Percentiles rank a stretch among this genome's conserved stretches.
Conservation (phyloP, 1,140 invertebrate species). For the Neodiprion virginianus region DNA sequence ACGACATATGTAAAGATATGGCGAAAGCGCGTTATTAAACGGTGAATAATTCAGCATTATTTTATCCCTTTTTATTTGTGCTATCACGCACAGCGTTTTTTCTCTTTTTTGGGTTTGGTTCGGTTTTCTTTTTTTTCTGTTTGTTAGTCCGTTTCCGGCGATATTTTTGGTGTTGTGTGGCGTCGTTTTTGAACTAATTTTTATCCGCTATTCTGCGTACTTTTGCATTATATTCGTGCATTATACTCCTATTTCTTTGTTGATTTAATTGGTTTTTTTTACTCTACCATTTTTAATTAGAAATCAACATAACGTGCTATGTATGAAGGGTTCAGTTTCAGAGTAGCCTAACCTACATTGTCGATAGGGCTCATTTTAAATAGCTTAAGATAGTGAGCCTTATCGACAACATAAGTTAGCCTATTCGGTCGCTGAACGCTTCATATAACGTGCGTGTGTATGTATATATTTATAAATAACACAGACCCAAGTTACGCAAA, state of each 20-base stretch:
- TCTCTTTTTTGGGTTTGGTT: neutral
- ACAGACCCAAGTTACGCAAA: slow-evolving; percentile 78
- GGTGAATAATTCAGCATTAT: neutral
- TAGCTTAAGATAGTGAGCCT: no score
- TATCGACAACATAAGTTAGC: neutral
- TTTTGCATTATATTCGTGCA: neutral
- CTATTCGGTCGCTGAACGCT: neutral
- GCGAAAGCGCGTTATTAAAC: no score
- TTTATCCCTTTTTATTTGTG: neutral
- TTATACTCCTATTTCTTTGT: neutral
- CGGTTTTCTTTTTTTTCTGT: neutral
- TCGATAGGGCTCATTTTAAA: no score
- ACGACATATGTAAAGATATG: no score
- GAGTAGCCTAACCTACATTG: no score
- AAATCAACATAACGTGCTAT: neutral
- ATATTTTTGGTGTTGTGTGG: no score
- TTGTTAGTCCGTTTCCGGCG: neutral
- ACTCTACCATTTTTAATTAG: neutral
- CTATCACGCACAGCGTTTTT: neutral
- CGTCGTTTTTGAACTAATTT: no score
- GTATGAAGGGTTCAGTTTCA: no score
- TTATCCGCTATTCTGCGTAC: no score
- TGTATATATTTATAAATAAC: neutral
- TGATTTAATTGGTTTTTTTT: neutral
- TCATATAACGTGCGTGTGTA: neutral